Evolutionary conservation across 2,888 invertebrate species (phyloP).

Genomic region (Drosophila borealis): DNA sequence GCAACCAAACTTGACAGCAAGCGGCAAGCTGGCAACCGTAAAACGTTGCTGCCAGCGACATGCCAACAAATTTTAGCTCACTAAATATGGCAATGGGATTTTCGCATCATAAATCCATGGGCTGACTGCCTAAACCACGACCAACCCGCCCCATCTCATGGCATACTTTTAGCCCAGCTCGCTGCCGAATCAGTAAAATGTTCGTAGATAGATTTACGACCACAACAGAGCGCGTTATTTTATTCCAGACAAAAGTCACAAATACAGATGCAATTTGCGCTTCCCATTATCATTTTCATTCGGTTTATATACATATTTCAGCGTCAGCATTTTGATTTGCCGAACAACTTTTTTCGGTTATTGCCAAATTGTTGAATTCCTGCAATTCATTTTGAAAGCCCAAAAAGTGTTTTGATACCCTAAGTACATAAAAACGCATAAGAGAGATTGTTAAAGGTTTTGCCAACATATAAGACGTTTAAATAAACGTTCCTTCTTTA

Average conservation of each 20-base stretch:
- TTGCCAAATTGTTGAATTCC: constrained; percentile 43
- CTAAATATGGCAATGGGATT: constrained; percentile 62
- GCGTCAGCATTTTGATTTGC: constrained; percentile 41
- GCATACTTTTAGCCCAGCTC: not conserved
- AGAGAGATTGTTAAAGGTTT: no score
- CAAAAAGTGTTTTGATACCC: constrained; percentile 32
- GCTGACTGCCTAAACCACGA: not conserved
- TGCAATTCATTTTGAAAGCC: constrained; percentile 36
- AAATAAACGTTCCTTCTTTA: no score
- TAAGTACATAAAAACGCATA: not conserved
- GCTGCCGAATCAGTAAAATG: constrained; percentile 40
- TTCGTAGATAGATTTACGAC: constrained; percentile 49
- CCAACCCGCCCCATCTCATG: not conserved
- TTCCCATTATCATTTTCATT: constrained; percentile 45
- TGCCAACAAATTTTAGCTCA: constrained; percentile 45
- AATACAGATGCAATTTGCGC: constrained; percentile 37
- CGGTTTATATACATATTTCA: constrained; percentile 11
- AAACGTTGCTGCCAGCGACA: constrained; percentile 47
- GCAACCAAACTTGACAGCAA: constrained; percentile 40
- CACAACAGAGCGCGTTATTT: constrained; percentile 24
- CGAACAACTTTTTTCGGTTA: constrained; percentile 30
- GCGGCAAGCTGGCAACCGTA: constrained; percentile 32
- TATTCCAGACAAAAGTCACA: constrained; percentile 19
- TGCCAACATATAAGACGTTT: not conserved
- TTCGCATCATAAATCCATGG: constrained; percentile 62